Evolutionary conservation across 2,888 invertebrate species (phyloP), one percentile per base, ranked within the genome.

Genomic region (Cantharis flavilabris): DNA sequence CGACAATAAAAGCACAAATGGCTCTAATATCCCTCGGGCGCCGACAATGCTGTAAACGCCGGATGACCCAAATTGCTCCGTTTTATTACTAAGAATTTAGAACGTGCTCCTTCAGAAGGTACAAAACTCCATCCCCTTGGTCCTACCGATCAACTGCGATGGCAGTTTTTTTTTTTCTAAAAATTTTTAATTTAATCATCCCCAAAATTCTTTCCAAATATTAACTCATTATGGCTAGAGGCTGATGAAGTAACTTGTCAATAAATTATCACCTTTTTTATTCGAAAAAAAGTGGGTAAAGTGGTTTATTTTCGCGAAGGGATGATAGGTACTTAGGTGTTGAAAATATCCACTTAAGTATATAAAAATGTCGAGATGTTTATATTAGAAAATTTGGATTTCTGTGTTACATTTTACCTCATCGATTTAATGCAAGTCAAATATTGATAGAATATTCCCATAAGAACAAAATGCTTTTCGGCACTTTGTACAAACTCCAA

Each of bases 321-420:
- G 90, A 87, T 89, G 84, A 85, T 88, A 13, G 33, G 33, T 33
- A 30, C 30, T 30, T 33, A 49, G n/a, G 49, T 49, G 49, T 49
- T 49, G 49, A 49, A 49, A 49, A 49, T 49, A 49, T 49, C 49
- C 49, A 49, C 49, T 49, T 49, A 7, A 5, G n/a, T 49, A 49
- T n/a, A 49, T 49, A 49, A 49, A 49, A 49, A 49, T n/a, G 49
- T n/a, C 49, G 7, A 5, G n/a, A 4, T 49, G 49, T 49, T 49
- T 49, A 49, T 16, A 16, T 16, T 16, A 1, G 23, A 23, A 23
- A 23, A 23, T 7, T 23, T 5, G 0, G 5, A 23, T 23, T 23
- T n/a, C 11, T 7, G 5, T n/a, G 5, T 89, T 89, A 89, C 90
- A 89, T 89, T 90, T 90, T 90, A 89, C 88, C 88, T 88, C 89